Base-by-base conservation (phyloP, 2,888 invertebrate species). In the Tholera decimalis region DNA sequence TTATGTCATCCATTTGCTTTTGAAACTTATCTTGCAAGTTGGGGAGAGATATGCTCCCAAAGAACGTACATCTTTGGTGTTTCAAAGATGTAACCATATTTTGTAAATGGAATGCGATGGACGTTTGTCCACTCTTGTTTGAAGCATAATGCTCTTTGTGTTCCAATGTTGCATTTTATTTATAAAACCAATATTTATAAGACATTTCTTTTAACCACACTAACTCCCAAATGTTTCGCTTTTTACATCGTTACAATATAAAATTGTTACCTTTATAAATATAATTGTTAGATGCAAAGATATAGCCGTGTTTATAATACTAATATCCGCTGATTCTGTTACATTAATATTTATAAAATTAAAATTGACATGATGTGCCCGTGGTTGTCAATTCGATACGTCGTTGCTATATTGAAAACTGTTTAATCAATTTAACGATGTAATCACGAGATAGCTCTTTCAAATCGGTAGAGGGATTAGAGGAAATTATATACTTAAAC, bases 1-100 rank as follows among this genome's bases (percentile, higher is more conserved):
- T 79, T 79, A 72, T 71, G 24, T 61, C 76, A 79, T 73, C 68
- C 69, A 67, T 82, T 80, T 77, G 68, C 67, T 70, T 77, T 69
- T 74, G 59, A 66, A 73, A 77, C 35, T 59, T 77, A 68, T 49
- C 62, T 68, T 30, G 57, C 37, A 58, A 59, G 61, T 57, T 68
- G 47, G 24, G 3, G 3, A 33, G 8, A 4, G 57, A 49, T 56
- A 30, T 68, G 51, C 43, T 64, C 43, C 65, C 59, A 53, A 33
- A 39, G 35, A 15, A n/a, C 7, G 62, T 26, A 35, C 30, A 28
- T 44, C 39, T 44, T 50, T 73, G 30, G 37, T 43, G 28, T 24
- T 50, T 33, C 5, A 47, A 51, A 46, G 8, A 15, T 46, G 30
- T 57, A 28, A 47, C 11, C 13, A 3, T 37, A 70, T 35, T 69